phyloP scores from a whole-genome alignment of 2,797 vertebrate species.

The Sebastes hopkinsi region DNA sequence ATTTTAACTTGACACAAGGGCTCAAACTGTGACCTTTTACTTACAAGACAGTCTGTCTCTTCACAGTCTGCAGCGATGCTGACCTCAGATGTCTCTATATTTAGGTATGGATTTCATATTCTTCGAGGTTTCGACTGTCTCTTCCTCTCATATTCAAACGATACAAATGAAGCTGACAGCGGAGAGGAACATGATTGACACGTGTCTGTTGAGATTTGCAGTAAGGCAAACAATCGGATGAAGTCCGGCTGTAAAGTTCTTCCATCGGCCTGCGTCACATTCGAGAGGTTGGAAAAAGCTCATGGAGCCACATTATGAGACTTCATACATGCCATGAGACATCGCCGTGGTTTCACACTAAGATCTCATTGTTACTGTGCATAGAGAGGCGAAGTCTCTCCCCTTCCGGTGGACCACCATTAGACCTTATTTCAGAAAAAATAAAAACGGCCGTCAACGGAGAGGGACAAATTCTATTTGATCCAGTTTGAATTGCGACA shows the following conservation, averaged over 20 bases:
- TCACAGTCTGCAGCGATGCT: background rate
- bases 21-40: conserved; percentile 28
- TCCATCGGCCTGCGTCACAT: background rate
- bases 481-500: too few relatives aligned
- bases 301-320: background rate
- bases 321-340: background rate
- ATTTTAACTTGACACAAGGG: conserved; percentile 36
- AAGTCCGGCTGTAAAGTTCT: background rate
- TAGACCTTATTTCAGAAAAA: accelerated
- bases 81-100: background rate
- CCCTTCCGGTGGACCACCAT: too few relatives aligned
- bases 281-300: background rate
- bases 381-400: too few relatives aligned
- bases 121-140: background rate
- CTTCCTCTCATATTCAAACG: background rate
- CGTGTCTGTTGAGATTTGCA: background rate
- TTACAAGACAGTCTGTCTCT: background rate
- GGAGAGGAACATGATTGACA: background rate
- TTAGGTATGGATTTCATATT: background rate
- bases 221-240: background rate
- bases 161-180: background rate
- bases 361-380: background rate
- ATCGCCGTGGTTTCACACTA: background rate
- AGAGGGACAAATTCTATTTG: too few relatives aligned
- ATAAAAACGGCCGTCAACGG: too few relatives aligned